Evolutionary conservation across 1,140 invertebrate species (phyloP).

Genomic region (Hylaeus volcanicus): DNA sequence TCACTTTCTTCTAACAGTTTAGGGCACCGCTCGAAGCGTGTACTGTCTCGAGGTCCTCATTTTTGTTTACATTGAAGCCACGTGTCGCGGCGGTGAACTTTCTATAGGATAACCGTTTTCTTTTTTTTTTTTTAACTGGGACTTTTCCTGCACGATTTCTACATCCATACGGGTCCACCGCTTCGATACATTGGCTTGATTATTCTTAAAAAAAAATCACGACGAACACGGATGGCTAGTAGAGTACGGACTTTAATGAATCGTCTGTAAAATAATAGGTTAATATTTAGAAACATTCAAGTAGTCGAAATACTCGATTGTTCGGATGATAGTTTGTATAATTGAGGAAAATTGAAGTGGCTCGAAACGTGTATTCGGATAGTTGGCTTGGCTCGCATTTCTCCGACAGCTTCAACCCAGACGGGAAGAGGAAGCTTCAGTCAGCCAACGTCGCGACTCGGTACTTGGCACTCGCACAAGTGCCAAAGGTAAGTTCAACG

Average conservation of each 20-base stretch:
- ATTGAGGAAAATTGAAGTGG: neutral
- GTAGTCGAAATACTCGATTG: no score
- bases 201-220: no score
- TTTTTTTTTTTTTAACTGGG: conserved; percentile 1
- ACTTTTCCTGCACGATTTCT: conserved; percentile 12
- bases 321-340: neutral
- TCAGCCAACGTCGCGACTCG: conserved; percentile 35
- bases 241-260: no score
- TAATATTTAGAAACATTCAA: no score
- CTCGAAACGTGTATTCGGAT: neutral
- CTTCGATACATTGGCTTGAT: no score
- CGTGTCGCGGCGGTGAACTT: neutral
- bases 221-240: no score
- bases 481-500: conserved; percentile 47
- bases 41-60: neutral
- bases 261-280: no score
- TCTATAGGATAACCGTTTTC: conserved; percentile 12
- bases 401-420: conserved; percentile 17
- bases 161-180: no score
- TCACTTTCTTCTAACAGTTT: conserved; percentile 27
- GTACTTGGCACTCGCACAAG: conserved; percentile 45
- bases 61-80: conserved; percentile 4
- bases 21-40: neutral
- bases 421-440: conserved; percentile 31
- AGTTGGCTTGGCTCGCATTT: neutral